These are phyloP conservation scores for Mesaphorura yosii DNA, from an alignment of 1,140 invertebrate species.

Conservation along the genomic window DNA sequence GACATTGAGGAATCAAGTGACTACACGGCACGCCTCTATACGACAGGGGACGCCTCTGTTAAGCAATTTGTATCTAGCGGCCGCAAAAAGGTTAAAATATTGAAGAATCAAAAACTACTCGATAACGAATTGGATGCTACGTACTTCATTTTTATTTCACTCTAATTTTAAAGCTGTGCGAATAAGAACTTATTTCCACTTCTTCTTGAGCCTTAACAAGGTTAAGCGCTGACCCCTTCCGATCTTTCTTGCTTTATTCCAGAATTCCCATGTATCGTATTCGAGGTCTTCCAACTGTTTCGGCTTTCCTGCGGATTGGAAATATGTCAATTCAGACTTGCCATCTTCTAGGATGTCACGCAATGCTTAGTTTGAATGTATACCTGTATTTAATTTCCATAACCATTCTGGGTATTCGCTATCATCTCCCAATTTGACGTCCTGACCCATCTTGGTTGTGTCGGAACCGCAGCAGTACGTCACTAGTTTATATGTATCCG, in stretches of 20 bases:
- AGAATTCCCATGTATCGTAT: slow-evolving; percentile 1
- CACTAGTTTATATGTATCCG: slow-evolving; percentile 64
- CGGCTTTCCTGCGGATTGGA: neutral
- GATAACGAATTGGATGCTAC: too few species aligned
- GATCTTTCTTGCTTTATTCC: neutral
- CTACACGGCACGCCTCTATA: too few species aligned
- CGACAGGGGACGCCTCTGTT: too few species aligned
- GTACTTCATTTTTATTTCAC: too few species aligned
- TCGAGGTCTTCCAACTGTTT: neutral
- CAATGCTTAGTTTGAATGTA: slow-evolving; percentile 4
- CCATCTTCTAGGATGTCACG: neutral
- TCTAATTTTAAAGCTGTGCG: too few species aligned
- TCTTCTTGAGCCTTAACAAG: too few species aligned
- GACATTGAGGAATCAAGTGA: too few species aligned
- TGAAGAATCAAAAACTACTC: too few species aligned
- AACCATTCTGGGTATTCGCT: slow-evolving; percentile 89
- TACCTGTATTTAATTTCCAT: slow-evolving; percentile 56
- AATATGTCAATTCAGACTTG: neutral
- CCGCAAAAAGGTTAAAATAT: too few species aligned
- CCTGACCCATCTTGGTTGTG: slow-evolving; percentile 60
- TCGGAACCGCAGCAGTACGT: slow-evolving; percentile 78
- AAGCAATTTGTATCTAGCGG: too few species aligned
- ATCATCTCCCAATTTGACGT: slow-evolving; percentile 70
- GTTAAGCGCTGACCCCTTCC: too few species aligned
- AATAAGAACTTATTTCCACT: too few species aligned